These are phyloP conservation scores for Fukomys damarensis DNA, from an alignment of 2,113 vertebrate species.

Conservation along the genomic window DNA sequence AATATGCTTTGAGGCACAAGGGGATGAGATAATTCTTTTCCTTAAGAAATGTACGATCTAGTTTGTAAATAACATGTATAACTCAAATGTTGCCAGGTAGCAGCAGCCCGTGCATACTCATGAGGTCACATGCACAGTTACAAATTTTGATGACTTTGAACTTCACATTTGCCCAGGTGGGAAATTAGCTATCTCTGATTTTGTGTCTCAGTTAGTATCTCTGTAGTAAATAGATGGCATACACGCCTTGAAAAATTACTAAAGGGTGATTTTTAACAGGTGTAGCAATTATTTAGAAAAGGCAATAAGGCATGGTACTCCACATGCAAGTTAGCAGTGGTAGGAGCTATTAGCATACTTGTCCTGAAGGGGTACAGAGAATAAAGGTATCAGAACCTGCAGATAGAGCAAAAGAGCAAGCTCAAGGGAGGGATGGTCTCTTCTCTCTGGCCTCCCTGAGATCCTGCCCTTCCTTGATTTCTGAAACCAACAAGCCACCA, in stretches of 20 bases:
- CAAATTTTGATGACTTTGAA: conserved; percentile 16
- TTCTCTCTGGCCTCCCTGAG: not conserved
- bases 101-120: not conserved
- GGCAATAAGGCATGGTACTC: not conserved
- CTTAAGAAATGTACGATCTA: not conserved
- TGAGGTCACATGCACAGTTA: not conserved
- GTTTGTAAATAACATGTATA: not conserved
- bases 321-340: not conserved
- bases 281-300: not conserved
- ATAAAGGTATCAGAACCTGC: not conserved
- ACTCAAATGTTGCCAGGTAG: not conserved
- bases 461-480: not conserved
- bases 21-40: not conserved
- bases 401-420: not conserved
- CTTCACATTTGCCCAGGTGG: not conserved
- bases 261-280: not conserved
- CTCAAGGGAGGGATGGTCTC: not conserved
- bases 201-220: not conserved
- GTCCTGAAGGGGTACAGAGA: not conserved
- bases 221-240: not conserved
- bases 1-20: not conserved
- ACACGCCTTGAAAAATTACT: not conserved
- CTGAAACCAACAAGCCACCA: not conserved
- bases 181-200: not conserved
- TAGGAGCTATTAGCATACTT: not conserved